Evolutionary conservation across 1,140 invertebrate species (phyloP).

Genomic region (Brachionus calyciflorus): DNA sequence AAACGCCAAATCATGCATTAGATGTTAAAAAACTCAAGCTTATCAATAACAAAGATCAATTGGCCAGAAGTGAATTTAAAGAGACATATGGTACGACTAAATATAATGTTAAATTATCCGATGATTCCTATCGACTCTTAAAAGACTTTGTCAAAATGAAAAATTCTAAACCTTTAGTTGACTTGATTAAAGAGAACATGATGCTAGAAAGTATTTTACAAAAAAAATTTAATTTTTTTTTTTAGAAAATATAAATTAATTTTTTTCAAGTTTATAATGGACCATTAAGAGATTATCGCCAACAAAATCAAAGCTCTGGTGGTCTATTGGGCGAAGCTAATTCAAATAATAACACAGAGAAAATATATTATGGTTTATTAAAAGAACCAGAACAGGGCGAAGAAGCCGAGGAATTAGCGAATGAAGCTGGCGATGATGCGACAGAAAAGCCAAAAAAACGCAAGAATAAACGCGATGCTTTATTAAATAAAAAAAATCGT

Average conservation of each 20-base stretch:
- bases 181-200: slow-evolving; percentile 41
- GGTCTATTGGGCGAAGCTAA: slow-evolving; percentile 38
- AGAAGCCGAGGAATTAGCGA: slow-evolving; percentile 5
- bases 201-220: slow-evolving; percentile 43
- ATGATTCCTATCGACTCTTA: slow-evolving; percentile 20
- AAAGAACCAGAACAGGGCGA: slow-evolving; percentile 30
- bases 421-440: slow-evolving; percentile 7
- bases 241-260: background rate
- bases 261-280: slow-evolving; percentile 31
- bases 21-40: slow-evolving; percentile 33
- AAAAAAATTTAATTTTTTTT: background rate
- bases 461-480: slow-evolving; percentile 41
- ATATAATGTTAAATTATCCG: slow-evolving; percentile 41
- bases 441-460: slow-evolving; percentile 44
- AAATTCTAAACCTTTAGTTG: slow-evolving; percentile 44
- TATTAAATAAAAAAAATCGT: slow-evolving; percentile 40
- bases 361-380: slow-evolving; percentile 37
- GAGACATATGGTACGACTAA: slow-evolving; percentile 20
- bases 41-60: slow-evolving; percentile 26
- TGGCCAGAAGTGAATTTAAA: slow-evolving; percentile 28
- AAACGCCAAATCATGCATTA: background rate
- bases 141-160: slow-evolving; percentile 46
- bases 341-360: slow-evolving; percentile 33
- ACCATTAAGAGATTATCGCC: background rate
- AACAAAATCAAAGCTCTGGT: background rate